Evolutionary conservation across 2,888 invertebrate genomes (phyloP).

Genomic region (Idaea straminata): DNA sequence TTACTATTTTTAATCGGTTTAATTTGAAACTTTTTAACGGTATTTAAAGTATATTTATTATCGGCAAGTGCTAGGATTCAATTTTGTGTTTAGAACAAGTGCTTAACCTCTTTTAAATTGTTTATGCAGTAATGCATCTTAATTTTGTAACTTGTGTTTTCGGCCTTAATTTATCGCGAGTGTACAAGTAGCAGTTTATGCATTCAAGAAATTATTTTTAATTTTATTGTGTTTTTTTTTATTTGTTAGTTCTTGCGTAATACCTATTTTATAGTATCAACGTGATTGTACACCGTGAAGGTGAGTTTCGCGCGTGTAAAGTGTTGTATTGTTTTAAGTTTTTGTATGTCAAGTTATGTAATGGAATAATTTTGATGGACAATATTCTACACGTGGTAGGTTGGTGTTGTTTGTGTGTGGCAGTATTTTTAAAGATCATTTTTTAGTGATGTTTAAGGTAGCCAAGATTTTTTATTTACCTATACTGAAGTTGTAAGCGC

Average conservation of each 20-base stretch:
- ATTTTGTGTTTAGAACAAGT: neutral
- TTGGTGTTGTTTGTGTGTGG: neutral
- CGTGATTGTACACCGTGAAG: neutral
- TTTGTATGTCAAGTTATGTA: neutral
- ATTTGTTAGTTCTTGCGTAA: neutral
- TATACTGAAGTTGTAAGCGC: too few relatives aligned
- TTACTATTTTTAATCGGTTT: neutral
- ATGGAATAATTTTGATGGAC: neutral
- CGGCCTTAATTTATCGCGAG: neutral
- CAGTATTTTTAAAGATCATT: too few relatives aligned
- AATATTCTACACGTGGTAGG: neutral
- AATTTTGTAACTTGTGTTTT: neutral
- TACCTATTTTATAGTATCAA: neutral
- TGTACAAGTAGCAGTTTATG: neutral
- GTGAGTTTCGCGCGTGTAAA: neutral
- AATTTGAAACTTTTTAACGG: neutral
- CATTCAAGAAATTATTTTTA: neutral
- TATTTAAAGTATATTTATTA: neutral
- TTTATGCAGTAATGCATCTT: too few relatives aligned
- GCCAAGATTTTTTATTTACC: neutral
- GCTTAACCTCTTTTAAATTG: too few relatives aligned
- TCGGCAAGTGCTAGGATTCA: neutral
- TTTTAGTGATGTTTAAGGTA: neutral
- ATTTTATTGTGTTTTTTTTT: too few relatives aligned
- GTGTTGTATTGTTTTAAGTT: neutral